These are phyloP conservation scores for Ariopsis seemanni DNA, from an alignment of 2,113 vertebrate genomes.

Conservation along the genomic window DNA sequence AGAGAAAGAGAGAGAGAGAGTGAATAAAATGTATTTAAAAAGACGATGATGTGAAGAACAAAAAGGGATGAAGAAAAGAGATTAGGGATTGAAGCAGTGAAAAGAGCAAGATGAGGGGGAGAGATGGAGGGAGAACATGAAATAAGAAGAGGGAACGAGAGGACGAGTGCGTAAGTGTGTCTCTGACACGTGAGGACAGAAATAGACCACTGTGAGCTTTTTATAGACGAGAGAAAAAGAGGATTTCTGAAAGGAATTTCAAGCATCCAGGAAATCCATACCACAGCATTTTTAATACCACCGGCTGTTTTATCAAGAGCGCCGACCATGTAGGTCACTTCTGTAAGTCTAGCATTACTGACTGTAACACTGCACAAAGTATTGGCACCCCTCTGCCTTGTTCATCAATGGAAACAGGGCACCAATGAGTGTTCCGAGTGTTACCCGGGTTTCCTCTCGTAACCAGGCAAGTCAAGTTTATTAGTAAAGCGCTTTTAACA, in stretches of 20 bases:
- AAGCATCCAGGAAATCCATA: constrained; percentile 5
- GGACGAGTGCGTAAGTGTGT: constrained; percentile 24
- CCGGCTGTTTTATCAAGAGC: neutral
- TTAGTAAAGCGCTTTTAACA: too few species aligned
- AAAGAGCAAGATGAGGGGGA: constrained; percentile 5
- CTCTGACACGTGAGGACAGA: constrained; percentile 54
- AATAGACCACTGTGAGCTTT: constrained; percentile 49
- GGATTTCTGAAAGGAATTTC: constrained; percentile 24
- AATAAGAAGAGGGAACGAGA: neutral
- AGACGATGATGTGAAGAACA: constrained; percentile 1
- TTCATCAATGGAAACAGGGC: neutral
- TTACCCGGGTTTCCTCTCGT: too few species aligned
- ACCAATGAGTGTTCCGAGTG: too few species aligned
- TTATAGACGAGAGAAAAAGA: constrained; percentile 36
- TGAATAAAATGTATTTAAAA: neutral
- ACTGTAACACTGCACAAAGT: neutral
- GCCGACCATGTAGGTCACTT: neutral
- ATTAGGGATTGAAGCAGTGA: constrained; percentile 20
- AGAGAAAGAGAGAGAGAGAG: neutral
- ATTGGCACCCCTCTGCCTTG: neutral
- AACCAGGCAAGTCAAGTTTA: too few species aligned
- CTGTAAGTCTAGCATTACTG: neutral
- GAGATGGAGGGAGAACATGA: neutral
- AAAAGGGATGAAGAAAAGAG: constrained; percentile 33
- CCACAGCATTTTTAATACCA: too few species aligned